phyloP scores from a whole-genome alignment of 2,113 vertebrate species.

The Toxostoma redivivum region DNA sequence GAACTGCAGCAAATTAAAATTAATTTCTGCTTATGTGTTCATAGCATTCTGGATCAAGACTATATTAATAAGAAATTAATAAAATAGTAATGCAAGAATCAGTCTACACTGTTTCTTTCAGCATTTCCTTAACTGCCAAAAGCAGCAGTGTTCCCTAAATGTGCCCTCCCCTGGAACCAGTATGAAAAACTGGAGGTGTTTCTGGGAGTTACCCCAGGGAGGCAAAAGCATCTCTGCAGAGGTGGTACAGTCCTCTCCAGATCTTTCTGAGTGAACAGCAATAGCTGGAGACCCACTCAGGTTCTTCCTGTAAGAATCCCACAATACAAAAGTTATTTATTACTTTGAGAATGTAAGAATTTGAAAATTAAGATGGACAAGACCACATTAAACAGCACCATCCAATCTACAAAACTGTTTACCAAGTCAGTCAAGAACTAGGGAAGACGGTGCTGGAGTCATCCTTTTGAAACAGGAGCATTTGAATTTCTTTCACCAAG shows the following conservation, averaged over 20 bases:
- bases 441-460: neutral
- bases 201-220: neutral
- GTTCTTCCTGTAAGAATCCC: neutral
- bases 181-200: neutral
- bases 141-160: neutral
- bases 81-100: neutral
- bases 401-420: neutral
- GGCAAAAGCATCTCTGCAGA: neutral
- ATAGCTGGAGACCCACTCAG: neutral
- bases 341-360: neutral
- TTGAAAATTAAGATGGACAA: neutral
- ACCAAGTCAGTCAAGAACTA: neutral
- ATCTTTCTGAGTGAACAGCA: neutral
- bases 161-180: accelerated
- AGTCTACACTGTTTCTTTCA: neutral
- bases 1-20: neutral
- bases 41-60: neutral
- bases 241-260: too few relatives aligned
- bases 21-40: neutral
- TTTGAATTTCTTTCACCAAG: neutral
- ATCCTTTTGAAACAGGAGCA: neutral
- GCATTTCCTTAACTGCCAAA: neutral
- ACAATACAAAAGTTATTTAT: neutral
- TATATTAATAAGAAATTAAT: neutral
- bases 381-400: neutral